Conservation (phyloP, 2,888 invertebrate genomes). For the Drosophila kokeensis region DNA sequence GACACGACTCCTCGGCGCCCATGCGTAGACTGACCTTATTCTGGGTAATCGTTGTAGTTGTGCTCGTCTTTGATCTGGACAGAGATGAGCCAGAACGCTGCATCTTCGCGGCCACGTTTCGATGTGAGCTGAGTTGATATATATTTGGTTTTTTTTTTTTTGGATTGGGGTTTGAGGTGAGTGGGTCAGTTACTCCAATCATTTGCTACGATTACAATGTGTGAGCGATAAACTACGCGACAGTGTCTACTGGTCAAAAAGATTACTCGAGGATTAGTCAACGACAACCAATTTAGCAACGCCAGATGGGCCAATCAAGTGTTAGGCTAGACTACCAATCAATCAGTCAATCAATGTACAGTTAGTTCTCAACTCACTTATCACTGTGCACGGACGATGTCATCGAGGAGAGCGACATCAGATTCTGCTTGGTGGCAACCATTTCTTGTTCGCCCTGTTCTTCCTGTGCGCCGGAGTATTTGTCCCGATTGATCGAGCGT, state of each 20-base stretch:
- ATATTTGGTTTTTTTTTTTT: background rate
- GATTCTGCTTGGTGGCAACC: slow-evolving; percentile 49
- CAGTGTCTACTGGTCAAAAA: slow-evolving; percentile 44
- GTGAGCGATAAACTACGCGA: slow-evolving; percentile 52
- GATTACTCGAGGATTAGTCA: slow-evolving; percentile 38
- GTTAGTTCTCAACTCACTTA: slow-evolving; percentile 62
- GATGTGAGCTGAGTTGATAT: slow-evolving; percentile 46
- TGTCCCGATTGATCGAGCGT: slow-evolving; percentile 87
- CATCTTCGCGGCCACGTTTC: slow-evolving; percentile 5
- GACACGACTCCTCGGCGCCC: slow-evolving; percentile 12
- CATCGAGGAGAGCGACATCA: slow-evolving; percentile 72
- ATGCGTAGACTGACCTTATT: slow-evolving; percentile 34
- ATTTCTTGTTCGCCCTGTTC: slow-evolving; percentile 64
- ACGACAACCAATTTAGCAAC: slow-evolving; percentile 66
- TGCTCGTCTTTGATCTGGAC: background rate
- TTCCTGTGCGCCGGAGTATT: slow-evolving; percentile 76
- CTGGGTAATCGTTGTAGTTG: slow-evolving; percentile 24
- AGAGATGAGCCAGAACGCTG: slow-evolving; percentile 28
- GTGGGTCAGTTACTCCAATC: slow-evolving; percentile 27
- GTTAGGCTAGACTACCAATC: slow-evolving; percentile 8
- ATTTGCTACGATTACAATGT: slow-evolving; percentile 49
- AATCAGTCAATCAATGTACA: slow-evolving; percentile 39
- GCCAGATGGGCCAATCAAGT: slow-evolving; percentile 60
- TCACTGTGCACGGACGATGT: slow-evolving; percentile 72
- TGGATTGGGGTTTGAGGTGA: slow-evolving; percentile 17